Percentiles rank a stretch among this genome's conserved stretches.
Conservation (phyloP, 2,113 vertebrate genomes). For the Colistium nudipinnis region DNA sequence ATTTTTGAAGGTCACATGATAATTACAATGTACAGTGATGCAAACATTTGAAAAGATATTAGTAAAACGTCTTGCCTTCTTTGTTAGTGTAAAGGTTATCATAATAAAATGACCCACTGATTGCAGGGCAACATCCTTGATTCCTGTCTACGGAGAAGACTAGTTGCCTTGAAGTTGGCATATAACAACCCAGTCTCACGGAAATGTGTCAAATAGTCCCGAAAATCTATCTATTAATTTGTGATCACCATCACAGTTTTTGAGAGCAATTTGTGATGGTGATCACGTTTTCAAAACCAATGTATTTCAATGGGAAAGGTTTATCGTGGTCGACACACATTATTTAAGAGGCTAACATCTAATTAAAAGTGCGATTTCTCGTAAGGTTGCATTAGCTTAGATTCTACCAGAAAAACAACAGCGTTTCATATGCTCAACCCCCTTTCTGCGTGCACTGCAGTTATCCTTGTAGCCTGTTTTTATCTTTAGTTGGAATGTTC, state of each 20-base stretch:
- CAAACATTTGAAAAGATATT: neutral
- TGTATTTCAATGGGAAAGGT: too few relatives aligned
- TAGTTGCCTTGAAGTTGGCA: neutral
- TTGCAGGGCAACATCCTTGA: too few relatives aligned
- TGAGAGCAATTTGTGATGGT: too few relatives aligned
- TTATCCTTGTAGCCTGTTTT: constrained; percentile 40
- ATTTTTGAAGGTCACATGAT: neutral
- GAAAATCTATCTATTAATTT: too few relatives aligned
- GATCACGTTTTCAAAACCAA: too few relatives aligned
- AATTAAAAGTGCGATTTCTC: constrained; percentile 13
- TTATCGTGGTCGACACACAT: too few relatives aligned
- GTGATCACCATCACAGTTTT: too few relatives aligned
- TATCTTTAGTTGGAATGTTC: constrained; percentile 55
- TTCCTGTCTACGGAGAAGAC: constrained; percentile 1
- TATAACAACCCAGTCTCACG: too few relatives aligned
- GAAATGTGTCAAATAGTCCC: too few relatives aligned
- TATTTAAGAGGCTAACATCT: constrained; percentile 3
- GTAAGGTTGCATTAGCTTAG: constrained; percentile 30
- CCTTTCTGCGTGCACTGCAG: constrained; percentile 27
- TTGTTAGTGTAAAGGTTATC: neutral
- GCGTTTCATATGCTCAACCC: constrained; percentile 40
- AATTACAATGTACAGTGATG: neutral
- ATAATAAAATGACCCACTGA: neutral
- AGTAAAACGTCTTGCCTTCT: neutral
- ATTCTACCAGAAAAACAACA: constrained; percentile 34